Evolutionary conservation across 2,113 vertebrate genomes (phyloP).

Genomic region (Australoheros scitulus): DNA sequence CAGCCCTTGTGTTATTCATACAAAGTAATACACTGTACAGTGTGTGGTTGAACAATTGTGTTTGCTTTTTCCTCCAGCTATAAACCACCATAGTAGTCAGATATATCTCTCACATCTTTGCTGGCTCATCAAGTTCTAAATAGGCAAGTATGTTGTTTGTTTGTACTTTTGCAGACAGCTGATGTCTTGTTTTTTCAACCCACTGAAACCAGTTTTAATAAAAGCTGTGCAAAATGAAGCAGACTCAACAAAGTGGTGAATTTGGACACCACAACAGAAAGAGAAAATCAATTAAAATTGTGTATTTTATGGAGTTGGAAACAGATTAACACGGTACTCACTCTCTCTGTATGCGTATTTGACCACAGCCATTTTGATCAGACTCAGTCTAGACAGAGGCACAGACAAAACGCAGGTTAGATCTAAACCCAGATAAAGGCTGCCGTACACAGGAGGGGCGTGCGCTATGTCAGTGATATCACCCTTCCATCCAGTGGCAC

Average conservation of each 20-base stretch:
- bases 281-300: neutral
- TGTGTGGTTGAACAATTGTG: conserved; percentile 5
- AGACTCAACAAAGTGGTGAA: neutral
- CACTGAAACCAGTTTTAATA: neutral
- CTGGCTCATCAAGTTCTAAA: conserved; percentile 52
- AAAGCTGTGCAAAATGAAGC: neutral
- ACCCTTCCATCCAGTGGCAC: conserved; percentile 46
- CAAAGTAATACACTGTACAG: neutral
- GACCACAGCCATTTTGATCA: neutral
- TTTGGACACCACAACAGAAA: neutral
- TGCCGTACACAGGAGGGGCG: neutral
- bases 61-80: conserved; percentile 50
- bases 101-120: conserved; percentile 61
- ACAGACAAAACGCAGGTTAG: conserved; percentile 17
- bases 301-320: neutral
- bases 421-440: conserved; percentile 17
- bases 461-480: conserved; percentile 43
- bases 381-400: neutral
- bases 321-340: neutral
- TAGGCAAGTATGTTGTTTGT: conserved; percentile 28
- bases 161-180: conserved; percentile 40
- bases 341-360: neutral
- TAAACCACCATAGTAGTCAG: conserved; percentile 19
- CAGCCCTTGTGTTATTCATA: neutral
- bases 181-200: conserved; percentile 39